phyloP scores from a whole-genome alignment of 2,797 vertebrate genomes.

The Somateria mollissima region DNA sequence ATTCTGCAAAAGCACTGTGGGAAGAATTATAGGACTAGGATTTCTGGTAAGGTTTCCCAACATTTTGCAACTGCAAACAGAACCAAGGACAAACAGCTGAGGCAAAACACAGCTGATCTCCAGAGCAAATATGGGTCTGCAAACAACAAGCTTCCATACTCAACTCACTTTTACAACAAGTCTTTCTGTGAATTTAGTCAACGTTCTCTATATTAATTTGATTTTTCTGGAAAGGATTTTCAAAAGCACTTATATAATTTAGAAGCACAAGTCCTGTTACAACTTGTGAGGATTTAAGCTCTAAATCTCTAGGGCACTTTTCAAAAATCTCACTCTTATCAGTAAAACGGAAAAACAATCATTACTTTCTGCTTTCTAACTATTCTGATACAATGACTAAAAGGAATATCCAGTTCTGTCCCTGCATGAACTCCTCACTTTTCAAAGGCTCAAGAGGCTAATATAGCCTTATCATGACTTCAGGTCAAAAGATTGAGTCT shows the following conservation, averaged over 20 bases:
- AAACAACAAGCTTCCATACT: neutral
- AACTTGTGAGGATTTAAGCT: neutral
- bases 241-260: neutral
- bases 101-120: neutral
- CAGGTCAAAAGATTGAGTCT: conserved; percentile 64
- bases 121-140: neutral
- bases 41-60: neutral
- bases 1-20: neutral
- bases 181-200: neutral
- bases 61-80: neutral
- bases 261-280: neutral
- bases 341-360: conserved; percentile 40
- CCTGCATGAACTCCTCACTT: conserved; percentile 24
- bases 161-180: neutral
- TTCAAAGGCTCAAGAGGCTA: conserved; percentile 3
- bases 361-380: conserved; percentile 14
- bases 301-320: neutral
- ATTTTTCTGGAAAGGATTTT: conserved; percentile 29
- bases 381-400: neutral
- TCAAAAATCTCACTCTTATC: neutral
- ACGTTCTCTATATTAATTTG: neutral
- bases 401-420: conserved; percentile 32
- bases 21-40: neutral
- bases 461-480: conserved; percentile 60
- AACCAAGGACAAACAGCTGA: neutral